Evolutionary conservation across 2,888 invertebrate species (phyloP).

Genomic region (Cryptocephalus primarius): DNA sequence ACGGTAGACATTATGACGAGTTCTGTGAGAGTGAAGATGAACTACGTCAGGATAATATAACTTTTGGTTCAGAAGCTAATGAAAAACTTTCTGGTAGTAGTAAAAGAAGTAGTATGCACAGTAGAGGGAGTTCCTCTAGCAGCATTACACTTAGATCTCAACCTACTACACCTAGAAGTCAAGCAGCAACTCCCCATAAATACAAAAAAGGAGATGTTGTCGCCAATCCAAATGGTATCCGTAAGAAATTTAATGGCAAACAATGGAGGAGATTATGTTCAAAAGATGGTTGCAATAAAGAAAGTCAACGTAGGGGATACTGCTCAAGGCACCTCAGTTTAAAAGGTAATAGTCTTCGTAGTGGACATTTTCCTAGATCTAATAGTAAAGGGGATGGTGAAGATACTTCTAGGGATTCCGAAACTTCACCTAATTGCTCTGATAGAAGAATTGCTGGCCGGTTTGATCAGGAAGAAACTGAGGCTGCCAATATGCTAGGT

Average conservation of each 20-base stretch:
- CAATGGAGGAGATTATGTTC: conserved; percentile 98
- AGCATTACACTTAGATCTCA: conserved; percentile 83
- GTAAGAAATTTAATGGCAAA: conserved; percentile 99
- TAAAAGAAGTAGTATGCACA: conserved; percentile 84
- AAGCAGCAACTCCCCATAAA: conserved; percentile 88
- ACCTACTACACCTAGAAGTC: conserved; percentile 77
- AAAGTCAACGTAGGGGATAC: conserved; percentile 93
- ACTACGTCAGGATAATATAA: conserved; percentile 64
- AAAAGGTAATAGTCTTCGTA: conserved; percentile 53
- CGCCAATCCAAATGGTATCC: conserved; percentile 85
- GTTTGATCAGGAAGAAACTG: conserved; percentile 90
- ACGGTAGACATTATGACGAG: conserved; percentile 58
- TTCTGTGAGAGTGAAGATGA: conserved; percentile 86
- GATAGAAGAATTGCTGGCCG: conserved; percentile 63
- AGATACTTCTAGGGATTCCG: conserved; percentile 82
- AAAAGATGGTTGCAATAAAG: conserved; percentile 88
- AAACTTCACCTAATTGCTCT: conserved; percentile 75
- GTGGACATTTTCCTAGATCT: conserved; percentile 39
- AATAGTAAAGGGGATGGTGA: conserved; percentile 61
- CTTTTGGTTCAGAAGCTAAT: conserved; percentile 70
- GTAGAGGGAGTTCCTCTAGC: conserved; percentile 84
- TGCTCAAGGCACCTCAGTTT: conserved; percentile 94
- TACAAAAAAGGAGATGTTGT: conserved; percentile 97
- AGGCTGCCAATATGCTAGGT: conserved; percentile 94
- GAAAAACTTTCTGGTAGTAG: conserved; percentile 63